These are phyloP conservation scores for Nyctibius bracteatus DNA, from an alignment of 2,113 vertebrate species.

Conservation along the genomic window DNA sequence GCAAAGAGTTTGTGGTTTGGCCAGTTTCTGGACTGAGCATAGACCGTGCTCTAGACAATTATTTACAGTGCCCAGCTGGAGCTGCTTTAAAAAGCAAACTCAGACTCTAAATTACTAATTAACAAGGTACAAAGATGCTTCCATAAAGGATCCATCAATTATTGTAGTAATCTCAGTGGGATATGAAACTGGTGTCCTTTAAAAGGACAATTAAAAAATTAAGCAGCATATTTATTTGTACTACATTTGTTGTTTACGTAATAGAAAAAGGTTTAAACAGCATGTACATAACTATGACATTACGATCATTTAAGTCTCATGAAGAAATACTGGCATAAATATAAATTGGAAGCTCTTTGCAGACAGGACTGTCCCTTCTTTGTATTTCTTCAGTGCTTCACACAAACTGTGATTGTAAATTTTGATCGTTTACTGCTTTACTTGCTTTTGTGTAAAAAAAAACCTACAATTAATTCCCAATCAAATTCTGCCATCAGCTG, in stretches of 20 bases:
- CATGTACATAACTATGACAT: neutral
- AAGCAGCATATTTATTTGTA: neutral
- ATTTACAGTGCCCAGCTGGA: slow-evolving; percentile 38
- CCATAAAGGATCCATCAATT: neutral
- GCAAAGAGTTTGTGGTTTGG: neutral
- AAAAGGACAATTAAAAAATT: neutral
- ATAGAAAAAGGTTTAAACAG: neutral
- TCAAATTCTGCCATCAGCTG: neutral
- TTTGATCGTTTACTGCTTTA: neutral
- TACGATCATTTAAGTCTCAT: neutral
- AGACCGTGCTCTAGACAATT: neutral
- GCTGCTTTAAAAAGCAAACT: slow-evolving; percentile 30
- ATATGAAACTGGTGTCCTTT: neutral
- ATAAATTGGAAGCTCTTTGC: neutral
- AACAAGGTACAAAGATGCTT: neutral
- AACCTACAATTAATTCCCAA: neutral
- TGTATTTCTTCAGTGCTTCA: neutral
- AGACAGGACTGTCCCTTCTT: neutral
- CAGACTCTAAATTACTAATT: slow-evolving; percentile 23
- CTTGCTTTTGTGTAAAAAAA: neutral
- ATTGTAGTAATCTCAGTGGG: neutral
- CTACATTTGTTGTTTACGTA: neutral
- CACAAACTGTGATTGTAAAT: neutral
- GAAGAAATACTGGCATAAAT: neutral
- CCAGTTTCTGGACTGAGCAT: neutral